Evolutionary conservation across 2,113 vertebrate species (phyloP).

Genomic region (Triplophysa rosa): DNA sequence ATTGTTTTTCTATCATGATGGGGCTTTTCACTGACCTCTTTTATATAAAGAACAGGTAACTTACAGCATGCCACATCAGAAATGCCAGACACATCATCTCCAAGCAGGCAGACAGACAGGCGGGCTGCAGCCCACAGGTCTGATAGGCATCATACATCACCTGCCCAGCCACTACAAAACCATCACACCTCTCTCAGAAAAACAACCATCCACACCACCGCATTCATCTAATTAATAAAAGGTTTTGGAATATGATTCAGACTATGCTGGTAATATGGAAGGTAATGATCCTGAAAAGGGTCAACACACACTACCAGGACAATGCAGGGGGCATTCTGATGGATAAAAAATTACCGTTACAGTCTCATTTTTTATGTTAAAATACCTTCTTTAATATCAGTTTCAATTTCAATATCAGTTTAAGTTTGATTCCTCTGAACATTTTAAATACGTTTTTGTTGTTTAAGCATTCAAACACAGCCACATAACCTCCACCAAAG

Average conservation of each 20-base stretch:
- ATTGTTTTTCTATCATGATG: neutral
- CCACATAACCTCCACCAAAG: no score
- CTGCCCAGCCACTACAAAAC: neutral
- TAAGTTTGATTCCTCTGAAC: no score
- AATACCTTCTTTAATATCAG: no score
- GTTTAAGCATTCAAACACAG: no score
- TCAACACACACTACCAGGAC: no score
- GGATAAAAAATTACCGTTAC: no score
- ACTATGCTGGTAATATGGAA: no score
- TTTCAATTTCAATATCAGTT: no score
- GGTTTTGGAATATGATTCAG: neutral
- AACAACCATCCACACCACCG: neutral
- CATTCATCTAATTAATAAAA: neutral
- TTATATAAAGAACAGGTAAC: neutral
- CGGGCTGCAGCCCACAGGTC: neutral
- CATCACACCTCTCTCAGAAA: neutral
- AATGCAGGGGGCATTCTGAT: neutral
- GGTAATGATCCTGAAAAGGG: neutral
- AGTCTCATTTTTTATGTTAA: no score
- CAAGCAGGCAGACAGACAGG: neutral
- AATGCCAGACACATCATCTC: neutral
- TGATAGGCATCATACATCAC: conserved; percentile 13
- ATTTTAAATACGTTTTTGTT: no score
- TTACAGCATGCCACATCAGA: conserved; percentile 11
- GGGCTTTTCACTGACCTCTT: neutral